A percentile compares a stretch with the other conserved stretches of the same genome.
Conservation (phyloP, 1,140 invertebrate genomes). For the Probaryconus sp. region DNA sequence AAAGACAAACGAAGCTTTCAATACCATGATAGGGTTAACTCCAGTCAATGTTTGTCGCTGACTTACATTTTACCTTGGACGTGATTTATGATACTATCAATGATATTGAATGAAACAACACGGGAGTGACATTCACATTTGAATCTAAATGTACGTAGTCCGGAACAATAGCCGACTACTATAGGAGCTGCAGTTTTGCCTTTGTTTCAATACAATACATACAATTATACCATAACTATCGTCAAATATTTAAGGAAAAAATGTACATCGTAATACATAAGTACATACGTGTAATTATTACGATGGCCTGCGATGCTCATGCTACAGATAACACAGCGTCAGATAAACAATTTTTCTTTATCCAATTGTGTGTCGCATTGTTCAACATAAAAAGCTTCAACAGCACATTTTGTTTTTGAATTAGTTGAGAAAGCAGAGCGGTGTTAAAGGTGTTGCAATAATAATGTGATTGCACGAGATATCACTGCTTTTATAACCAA, state of each 20-base stretch:
- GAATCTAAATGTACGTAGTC: conserved; percentile 71
- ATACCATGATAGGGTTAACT: conserved; percentile 5
- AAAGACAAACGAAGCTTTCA: conserved; percentile 51
- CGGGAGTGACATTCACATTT: conserved; percentile 41
- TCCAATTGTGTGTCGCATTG: too few species aligned
- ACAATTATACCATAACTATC: conserved; percentile 53
- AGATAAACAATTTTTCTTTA: conserved; percentile 4
- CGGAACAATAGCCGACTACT: conserved; percentile 68
- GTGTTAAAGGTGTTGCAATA: too few species aligned
- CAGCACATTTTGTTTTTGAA: too few species aligned
- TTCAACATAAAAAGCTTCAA: too few species aligned
- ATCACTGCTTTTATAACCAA: too few species aligned
- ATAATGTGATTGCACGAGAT: too few species aligned
- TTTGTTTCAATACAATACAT: conserved; percentile 51
- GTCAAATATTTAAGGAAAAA: conserved; percentile 39
- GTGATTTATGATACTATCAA: conserved; percentile 33
- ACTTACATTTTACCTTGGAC: conserved; percentile 8
- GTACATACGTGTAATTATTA: conserved; percentile 46
- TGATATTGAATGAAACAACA: conserved; percentile 37
- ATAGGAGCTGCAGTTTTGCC: conserved; percentile 59
- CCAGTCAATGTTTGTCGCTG: conserved; percentile 9
- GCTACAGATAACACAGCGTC: conserved; percentile 44
- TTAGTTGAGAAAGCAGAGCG: too few species aligned
- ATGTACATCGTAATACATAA: conserved; percentile 30
- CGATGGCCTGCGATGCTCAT: conserved; percentile 48